A percentile compares a stretch with the other conserved stretches of the same genome.
phyloP scores from a whole-genome alignment of 2,888 invertebrate species.

The Cephalotes varians region DNA sequence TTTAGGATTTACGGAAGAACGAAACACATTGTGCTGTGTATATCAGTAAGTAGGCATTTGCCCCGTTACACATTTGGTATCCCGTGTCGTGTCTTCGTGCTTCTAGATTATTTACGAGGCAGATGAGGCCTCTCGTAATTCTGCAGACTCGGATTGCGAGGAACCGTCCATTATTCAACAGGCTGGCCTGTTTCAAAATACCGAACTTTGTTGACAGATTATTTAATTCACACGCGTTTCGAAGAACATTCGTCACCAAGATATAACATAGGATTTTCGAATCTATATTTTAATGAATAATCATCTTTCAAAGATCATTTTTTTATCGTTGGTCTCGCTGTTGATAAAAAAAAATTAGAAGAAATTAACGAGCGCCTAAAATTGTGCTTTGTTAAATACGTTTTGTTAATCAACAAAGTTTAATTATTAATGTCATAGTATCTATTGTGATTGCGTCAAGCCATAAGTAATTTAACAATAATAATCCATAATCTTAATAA shows the following conservation, averaged over 20 bases:
- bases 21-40: conserved; percentile 22
- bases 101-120: conserved; percentile 70
- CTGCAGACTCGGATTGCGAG: conserved; percentile 54
- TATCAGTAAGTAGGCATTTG: conserved; percentile 52
- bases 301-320: conserved; percentile 20
- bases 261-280: not conserved
- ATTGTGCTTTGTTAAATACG: not conserved
- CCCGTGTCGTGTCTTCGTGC: conserved; percentile 41
- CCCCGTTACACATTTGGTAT: conserved; percentile 29
- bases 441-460: not conserved
- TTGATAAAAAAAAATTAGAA: not conserved
- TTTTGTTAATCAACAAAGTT: not conserved
- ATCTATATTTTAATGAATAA: not conserved
- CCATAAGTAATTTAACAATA: not conserved
- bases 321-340: not conserved
- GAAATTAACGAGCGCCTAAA: not conserved
- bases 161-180: conserved; percentile 68
- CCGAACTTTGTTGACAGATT: conserved; percentile 29
- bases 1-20: conserved; percentile 16
- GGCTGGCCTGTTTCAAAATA: conserved; percentile 32
- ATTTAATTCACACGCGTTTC: conserved; percentile 52
- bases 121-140: conserved; percentile 46
- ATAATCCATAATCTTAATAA: not conserved
- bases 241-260: conserved; percentile 13
- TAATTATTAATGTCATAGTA: conserved; percentile 3